phyloP scores from a whole-genome alignment of 2,797 vertebrate genomes.

The Anguilla obscura region DNA sequence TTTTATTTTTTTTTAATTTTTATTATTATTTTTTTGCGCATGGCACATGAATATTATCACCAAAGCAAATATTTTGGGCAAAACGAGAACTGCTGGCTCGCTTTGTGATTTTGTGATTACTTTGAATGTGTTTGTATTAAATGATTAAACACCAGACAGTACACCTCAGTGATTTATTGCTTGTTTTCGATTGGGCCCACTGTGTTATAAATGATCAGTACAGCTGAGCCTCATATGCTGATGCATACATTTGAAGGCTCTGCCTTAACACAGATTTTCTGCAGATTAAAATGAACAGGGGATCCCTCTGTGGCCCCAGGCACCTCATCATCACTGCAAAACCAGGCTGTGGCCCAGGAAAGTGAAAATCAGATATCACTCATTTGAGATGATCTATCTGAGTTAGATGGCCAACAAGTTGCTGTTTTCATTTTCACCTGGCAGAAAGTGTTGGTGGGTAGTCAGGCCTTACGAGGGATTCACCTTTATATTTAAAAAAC shows the following conservation, averaged over 20 bases:
- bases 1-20: background rate
- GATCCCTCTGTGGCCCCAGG: background rate
- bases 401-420: background rate
- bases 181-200: background rate
- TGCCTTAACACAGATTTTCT: background rate
- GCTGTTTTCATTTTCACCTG: background rate
- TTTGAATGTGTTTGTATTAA: background rate
- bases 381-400: background rate
- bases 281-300: background rate
- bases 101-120: background rate
- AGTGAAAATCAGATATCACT: background rate
- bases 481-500: background rate
- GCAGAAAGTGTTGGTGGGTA: background rate
- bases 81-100: background rate
- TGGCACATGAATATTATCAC: constrained; percentile 17
- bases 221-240: background rate
- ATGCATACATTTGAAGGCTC: background rate
- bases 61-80: background rate
- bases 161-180: background rate
- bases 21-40: background rate
- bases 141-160: constrained; percentile 1
- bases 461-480: constrained; percentile 10
- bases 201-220: background rate
- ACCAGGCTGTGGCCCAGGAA: background rate
- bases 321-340: background rate